Conservation (phyloP, 2,113 vertebrate genomes). For the Tenebrosternarchus preto region DNA sequence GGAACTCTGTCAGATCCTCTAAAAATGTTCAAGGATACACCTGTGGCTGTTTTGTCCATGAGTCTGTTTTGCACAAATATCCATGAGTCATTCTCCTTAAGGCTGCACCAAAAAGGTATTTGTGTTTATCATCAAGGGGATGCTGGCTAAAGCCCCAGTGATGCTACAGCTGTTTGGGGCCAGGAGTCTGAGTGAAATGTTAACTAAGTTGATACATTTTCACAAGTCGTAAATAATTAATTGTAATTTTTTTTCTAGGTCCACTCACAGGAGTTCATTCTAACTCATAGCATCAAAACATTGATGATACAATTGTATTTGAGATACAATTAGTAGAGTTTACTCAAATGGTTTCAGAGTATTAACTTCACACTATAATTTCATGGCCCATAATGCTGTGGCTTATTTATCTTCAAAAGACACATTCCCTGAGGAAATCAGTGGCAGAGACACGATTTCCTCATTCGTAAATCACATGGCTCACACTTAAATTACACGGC, state of each 20-base stretch:
- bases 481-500: not conserved
- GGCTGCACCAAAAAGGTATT: too few species aligned
- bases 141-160: too few species aligned
- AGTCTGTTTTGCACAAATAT: too few species aligned
- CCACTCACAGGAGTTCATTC: too few species aligned
- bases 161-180: too few species aligned
- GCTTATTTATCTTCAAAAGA: slow-evolving; percentile 1
- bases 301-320: too few species aligned
- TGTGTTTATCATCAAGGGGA: too few species aligned
- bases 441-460: not conserved
- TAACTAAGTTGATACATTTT: not conserved
- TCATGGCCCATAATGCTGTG: not conserved
- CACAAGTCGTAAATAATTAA: not conserved
- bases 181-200: too few species aligned
- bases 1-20: not conserved
- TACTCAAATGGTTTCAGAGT: not conserved
- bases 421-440: not conserved
- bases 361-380: not conserved
- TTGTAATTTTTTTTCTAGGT: not conserved
- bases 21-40: not conserved
- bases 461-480: not conserved
- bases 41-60: not conserved
- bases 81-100: too few species aligned
- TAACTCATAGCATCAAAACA: too few species aligned
- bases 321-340: not conserved